Evolutionary conservation across 1,140 invertebrate genomes (phyloP), one percentile per base, ranked within the genome.

Genomic region (Drosophila repletoides): DNA sequence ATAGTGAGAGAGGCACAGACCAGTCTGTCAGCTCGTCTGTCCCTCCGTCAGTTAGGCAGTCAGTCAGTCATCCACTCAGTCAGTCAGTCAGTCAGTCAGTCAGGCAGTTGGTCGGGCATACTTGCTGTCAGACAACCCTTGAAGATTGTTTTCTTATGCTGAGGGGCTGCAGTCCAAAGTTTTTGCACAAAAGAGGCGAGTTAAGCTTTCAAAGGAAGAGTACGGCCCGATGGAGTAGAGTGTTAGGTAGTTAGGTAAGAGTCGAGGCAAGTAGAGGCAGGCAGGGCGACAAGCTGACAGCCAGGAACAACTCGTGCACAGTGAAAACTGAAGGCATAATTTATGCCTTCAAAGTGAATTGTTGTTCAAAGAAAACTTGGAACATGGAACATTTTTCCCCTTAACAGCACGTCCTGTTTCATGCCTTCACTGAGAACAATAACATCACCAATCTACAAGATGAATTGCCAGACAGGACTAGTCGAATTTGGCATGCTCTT

Each of bases 291-390:
- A 59, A 60, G 64, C 68, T 71, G 76, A 76, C 76, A 83, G 72
- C 52, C 60, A 70, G 77, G 53, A 80, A 81, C 77, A 81, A 76
- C 66, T 83, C 80, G 79, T 84, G 74, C 80, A 83, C 74, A 86
- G 55, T 81, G 60, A 56, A 76, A 86, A 87, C 81, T 86, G 76
- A 86, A 86, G 81, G 81, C 80, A 86, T 86, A 86, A 86, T 87
- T 86, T 86, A 86, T 86, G 72, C 80, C 81, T 87, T 86, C 81
- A 86, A 86, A 87, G 81, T 86, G 76, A 76, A 86, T 86, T 80
- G 80, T 86, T 84, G 80, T 86, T 84, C 80, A 84, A 76, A 83
- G 68, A 60, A 66, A 71, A 71, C 63, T 66, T 71, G 66, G 75
- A 75, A 74, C 79, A 84, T 71, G 66, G 75, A 75, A 74, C 79